Conservation (phyloP, 2,113 vertebrate species). For the Athene cunicularia region DNA sequence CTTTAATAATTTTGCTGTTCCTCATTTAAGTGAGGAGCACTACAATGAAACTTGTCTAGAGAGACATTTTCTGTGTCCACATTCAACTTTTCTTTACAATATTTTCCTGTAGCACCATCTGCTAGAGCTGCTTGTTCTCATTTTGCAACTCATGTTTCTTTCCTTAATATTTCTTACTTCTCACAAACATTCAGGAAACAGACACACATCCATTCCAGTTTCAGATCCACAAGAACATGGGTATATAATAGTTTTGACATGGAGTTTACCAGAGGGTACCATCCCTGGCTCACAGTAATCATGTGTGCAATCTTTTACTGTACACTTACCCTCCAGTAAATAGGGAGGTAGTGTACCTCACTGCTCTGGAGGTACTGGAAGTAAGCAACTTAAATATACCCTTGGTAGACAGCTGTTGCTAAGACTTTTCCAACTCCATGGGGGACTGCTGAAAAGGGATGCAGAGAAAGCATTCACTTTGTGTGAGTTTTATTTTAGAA, state of each 20-base stretch:
- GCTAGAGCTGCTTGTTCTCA: not conserved
- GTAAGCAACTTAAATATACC: not conserved
- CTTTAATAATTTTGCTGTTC: not conserved
- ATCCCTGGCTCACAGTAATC: not conserved
- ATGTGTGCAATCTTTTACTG: not conserved
- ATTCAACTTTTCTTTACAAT: not conserved
- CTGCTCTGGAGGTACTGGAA: not conserved
- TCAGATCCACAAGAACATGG: not conserved
- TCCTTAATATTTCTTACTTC: not conserved
- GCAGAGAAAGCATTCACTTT: not conserved
- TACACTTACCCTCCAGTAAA: not conserved
- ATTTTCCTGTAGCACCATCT: not conserved
- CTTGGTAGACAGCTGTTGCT: not conserved
- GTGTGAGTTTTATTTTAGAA: not conserved
- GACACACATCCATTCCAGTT: not conserved
- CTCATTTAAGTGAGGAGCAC: not conserved
- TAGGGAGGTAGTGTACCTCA: fast-evolving
- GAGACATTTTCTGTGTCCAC: not conserved
- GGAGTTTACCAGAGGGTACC: not conserved
- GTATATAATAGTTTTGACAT: not conserved
- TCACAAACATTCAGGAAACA: not conserved
- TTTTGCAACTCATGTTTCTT: not conserved
- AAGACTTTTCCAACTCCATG: not conserved
- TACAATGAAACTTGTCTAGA: not conserved
- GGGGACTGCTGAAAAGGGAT: not conserved